A percentile compares a stretch with the other conserved stretches of the same genome.
phyloP scores from a whole-genome alignment of 2,888 invertebrate species.

The Ditula angustiorana region DNA sequence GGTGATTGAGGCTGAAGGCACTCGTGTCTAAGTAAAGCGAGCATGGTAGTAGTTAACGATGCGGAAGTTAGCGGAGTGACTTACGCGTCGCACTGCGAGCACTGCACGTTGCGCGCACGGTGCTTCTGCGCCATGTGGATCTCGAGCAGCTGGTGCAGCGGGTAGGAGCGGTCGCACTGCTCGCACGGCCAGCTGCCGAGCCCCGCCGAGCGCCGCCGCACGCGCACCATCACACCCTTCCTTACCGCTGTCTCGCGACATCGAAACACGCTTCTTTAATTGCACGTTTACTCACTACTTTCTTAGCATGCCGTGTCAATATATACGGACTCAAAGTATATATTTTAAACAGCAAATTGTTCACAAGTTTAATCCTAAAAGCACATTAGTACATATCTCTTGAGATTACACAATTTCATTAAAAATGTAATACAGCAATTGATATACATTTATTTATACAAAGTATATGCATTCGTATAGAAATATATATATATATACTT shows the following conservation, averaged over 20 bases:
- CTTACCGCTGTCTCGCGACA: conserved; percentile 58
- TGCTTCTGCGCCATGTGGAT: conserved; percentile 88
- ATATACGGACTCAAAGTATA: not conserved
- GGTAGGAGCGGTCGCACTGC: conserved; percentile 89
- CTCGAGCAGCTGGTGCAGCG: conserved; percentile 88
- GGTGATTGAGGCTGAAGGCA: not conserved
- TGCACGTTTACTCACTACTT: not conserved
- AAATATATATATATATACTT: conserved; percentile 25
- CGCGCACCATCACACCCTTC: conserved; percentile 40
- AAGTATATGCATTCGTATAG: conserved; percentile 7
- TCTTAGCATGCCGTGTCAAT: not conserved
- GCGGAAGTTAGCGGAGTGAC: conserved; percentile 44
- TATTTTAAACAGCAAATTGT: not conserved
- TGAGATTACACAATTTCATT: no score
- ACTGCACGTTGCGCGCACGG: conserved; percentile 86
- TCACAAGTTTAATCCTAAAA: not conserved
- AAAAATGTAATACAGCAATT: no score
- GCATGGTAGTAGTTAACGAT: no score
- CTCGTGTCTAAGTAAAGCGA: no score
- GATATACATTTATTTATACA: no score
- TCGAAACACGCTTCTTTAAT: conserved; percentile 42
- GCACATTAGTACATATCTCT: not conserved
- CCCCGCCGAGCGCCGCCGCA: conserved; percentile 24
- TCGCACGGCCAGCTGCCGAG: conserved; percentile 83
- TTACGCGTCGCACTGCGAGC: conserved; percentile 75